These are phyloP conservation scores for Anarhynchus alexandrinus DNA, from an alignment of 2,113 vertebrate genomes.

Conservation along the genomic window DNA sequence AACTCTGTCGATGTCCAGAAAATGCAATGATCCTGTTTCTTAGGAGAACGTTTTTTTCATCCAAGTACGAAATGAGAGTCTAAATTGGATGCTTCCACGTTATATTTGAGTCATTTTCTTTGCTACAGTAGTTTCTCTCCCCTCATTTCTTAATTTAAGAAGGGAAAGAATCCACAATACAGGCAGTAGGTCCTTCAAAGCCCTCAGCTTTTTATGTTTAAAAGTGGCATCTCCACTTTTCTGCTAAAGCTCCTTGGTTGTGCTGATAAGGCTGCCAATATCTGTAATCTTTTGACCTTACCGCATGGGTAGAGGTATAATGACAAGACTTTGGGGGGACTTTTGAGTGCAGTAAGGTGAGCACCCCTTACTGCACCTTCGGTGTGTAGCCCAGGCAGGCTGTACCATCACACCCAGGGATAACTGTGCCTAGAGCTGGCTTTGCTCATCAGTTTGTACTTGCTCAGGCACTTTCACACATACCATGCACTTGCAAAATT, in stretches of 20 bases:
- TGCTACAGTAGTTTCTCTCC: neutral
- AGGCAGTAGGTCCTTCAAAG: neutral
- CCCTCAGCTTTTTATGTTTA: neutral
- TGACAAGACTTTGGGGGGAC: neutral
- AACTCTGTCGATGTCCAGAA: neutral
- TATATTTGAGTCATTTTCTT: neutral
- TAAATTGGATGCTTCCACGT: neutral
- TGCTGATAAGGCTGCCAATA: neutral
- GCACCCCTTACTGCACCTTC: fast-evolving
- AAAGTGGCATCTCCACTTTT: neutral
- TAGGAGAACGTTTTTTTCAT: neutral
- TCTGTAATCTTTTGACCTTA: neutral
- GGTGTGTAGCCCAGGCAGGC: neutral
- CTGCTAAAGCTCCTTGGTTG: neutral
- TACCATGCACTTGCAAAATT: neutral
- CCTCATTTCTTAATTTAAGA: neutral
- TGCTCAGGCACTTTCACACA: neutral
- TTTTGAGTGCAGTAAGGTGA: fast-evolving
- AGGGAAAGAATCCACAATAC: neutral
- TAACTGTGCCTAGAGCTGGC: neutral
- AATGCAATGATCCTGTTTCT: neutral
- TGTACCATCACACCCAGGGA: neutral
- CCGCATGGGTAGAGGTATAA: neutral
- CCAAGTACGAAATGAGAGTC: neutral
- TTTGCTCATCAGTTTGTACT: neutral